phyloP scores from a whole-genome alignment of 2,797 vertebrate genomes.

The Mycteria americana region DNA sequence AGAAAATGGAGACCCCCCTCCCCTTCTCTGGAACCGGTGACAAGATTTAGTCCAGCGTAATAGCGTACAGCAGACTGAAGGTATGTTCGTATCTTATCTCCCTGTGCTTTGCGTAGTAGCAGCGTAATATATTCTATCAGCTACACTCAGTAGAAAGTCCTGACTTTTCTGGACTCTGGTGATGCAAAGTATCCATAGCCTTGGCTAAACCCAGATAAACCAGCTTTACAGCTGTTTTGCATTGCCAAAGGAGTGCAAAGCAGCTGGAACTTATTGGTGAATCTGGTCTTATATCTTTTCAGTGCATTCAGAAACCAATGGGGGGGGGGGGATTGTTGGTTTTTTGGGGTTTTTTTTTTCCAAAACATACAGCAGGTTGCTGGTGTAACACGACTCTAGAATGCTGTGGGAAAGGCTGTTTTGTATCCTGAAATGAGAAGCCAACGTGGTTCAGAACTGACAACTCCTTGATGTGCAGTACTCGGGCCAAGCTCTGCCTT shows the following conservation, averaged over 20 bases:
- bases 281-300: background rate
- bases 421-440: background rate
- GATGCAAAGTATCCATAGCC: background rate
- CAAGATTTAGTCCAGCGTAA: background rate
- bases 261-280: constrained; percentile 22
- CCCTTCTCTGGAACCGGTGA: background rate
- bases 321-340: background rate
- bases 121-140: background rate
- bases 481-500: background rate
- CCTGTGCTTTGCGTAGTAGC: background rate
- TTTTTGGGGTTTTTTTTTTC: too few species aligned
- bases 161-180: background rate
- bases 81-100: background rate
- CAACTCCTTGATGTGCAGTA: background rate
- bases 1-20: background rate
- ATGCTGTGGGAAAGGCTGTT: background rate
- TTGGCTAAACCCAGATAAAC: background rate
- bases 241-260: background rate
- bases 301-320: background rate
- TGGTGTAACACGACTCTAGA: background rate
- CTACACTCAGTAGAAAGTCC: background rate
- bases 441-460: background rate
- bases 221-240: background rate
- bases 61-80: background rate
- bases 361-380: background rate